phyloP scores from a whole-genome alignment of 2,888 invertebrate genomes.

The Sympetrum striolatum region DNA sequence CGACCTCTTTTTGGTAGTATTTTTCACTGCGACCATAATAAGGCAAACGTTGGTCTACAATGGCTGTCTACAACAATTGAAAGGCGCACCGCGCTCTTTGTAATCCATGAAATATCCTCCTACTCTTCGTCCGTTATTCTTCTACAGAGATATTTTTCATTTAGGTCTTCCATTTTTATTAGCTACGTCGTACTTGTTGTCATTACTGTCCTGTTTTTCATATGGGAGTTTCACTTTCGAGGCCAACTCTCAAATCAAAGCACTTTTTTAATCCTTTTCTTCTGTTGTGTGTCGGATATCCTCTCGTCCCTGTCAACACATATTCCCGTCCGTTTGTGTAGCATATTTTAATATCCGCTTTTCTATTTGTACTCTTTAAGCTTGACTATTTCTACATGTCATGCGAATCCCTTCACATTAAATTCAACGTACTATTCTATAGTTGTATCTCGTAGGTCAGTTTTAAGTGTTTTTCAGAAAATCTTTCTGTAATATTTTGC shows the following conservation, averaged over 20 bases:
- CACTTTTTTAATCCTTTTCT: neutral
- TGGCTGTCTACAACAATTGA: neutral
- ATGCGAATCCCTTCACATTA: neutral
- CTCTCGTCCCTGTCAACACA: neutral
- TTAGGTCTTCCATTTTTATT: neutral
- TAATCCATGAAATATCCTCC: neutral
- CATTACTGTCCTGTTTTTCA: neutral
- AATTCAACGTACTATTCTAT: neutral
- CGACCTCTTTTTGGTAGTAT: too few species aligned
- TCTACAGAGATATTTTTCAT: neutral
- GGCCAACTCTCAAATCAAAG: neutral
- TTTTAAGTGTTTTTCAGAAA: neutral
- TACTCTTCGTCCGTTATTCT: neutral
- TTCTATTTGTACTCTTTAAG: neutral
- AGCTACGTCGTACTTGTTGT: neutral
- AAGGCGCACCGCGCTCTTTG: neutral
- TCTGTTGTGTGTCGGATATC: neutral
- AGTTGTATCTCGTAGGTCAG: neutral
- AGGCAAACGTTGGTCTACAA: neutral
- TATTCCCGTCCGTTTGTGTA: neutral
- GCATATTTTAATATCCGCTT: neutral
- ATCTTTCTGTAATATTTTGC: too few species aligned
- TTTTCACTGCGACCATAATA: too few species aligned
- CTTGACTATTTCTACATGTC: neutral
- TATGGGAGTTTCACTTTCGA: neutral